Conservation (phyloP, 1,140 invertebrate genomes). For the Solenopsis fugax region DNA sequence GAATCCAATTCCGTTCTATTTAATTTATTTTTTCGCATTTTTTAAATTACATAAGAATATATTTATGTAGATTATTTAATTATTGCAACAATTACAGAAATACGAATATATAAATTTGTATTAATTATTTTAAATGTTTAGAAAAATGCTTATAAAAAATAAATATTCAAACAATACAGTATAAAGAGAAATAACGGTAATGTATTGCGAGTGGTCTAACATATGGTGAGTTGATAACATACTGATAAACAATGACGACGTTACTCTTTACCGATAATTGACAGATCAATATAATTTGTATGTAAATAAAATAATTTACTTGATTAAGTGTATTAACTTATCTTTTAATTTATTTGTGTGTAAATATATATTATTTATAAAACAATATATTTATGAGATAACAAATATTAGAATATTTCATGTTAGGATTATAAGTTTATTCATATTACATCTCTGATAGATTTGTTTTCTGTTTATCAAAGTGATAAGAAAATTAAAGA, state of each 20-base stretch:
- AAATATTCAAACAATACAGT: background rate
- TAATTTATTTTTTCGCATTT: background rate
- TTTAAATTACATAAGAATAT: background rate
- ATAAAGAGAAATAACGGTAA: background rate
- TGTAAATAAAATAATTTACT: background rate
- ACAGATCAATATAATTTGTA: slow-evolving; percentile 1
- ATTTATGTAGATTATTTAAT: background rate
- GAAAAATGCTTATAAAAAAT: background rate
- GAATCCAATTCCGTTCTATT: background rate
- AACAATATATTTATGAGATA: no score
- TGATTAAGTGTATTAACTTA: background rate
- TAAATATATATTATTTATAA: background rate
- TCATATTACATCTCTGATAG: background rate
- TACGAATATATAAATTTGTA: background rate
- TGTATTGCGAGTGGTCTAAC: background rate
- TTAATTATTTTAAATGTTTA: slow-evolving; percentile 10
- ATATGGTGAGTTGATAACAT: slow-evolving; percentile 52
- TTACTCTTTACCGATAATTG: slow-evolving; percentile 26
- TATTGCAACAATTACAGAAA: background rate
- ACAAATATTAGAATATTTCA: background rate
- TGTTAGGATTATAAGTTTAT: background rate
- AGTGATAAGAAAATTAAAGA: background rate
- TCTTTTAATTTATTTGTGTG: background rate
- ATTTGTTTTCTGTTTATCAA: background rate
- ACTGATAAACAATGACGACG: slow-evolving; percentile 59